Evolutionary conservation across 2,888 invertebrate genomes (phyloP).

Genomic region (Orthonevra nobilis): DNA sequence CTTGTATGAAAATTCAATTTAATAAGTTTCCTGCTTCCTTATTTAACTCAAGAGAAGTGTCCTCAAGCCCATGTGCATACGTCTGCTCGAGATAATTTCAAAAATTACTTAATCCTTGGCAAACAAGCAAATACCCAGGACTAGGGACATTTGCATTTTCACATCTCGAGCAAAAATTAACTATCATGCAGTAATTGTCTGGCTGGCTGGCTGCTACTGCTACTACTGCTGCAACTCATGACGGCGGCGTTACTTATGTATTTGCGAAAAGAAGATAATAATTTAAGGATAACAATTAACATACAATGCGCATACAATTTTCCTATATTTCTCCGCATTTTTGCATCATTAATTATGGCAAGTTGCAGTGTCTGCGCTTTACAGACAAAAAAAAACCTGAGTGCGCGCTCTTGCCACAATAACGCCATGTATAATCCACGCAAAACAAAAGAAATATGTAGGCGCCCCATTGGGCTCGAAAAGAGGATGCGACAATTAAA

Average conservation of each 20-base stretch:
- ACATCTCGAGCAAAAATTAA: conserved; percentile 38
- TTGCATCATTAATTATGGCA: conserved; percentile 64
- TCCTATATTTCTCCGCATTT: conserved; percentile 49
- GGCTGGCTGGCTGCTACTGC: neutral
- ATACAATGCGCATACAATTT: conserved; percentile 66
- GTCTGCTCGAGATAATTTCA: conserved; percentile 64
- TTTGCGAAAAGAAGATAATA: conserved; percentile 57
- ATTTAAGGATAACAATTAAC: conserved; percentile 66
- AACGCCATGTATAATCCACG: conserved; percentile 32
- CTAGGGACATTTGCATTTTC: conserved; percentile 7
- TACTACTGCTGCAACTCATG: neutral
- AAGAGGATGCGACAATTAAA: too few species aligned
- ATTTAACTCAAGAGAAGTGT: neutral
- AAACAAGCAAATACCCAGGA: neutral
- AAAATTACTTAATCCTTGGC: conserved; percentile 63
- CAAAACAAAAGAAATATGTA: conserved; percentile 60
- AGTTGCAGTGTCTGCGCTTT: conserved; percentile 44
- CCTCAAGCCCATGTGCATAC: conserved; percentile 31
- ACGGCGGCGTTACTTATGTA: too few species aligned
- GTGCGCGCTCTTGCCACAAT: conserved; percentile 33
- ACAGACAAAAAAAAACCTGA: conserved; percentile 23
- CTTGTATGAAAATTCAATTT: conserved; percentile 68
- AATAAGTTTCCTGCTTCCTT: conserved; percentile 38
- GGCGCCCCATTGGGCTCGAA: conserved; percentile 8
- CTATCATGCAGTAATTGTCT: conserved; percentile 58